Conservation (phyloP, 2,888 invertebrate species). For the Chorisops tibialis region DNA sequence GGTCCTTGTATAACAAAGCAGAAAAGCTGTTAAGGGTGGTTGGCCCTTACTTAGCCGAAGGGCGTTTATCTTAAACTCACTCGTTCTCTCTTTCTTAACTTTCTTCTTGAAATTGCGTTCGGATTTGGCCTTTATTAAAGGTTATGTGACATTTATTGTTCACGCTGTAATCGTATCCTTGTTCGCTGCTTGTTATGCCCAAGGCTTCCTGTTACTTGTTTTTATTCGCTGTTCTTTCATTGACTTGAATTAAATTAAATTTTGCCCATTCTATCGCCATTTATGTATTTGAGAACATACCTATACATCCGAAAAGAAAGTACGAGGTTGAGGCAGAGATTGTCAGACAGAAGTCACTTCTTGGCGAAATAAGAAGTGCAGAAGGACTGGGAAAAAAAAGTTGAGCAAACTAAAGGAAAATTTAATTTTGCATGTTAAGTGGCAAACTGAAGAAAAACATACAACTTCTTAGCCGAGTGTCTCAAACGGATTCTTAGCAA, state of each 20-base stretch:
- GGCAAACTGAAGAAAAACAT: constrained; percentile 15
- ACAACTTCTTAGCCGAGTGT: constrained; percentile 11
- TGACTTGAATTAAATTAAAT: constrained; percentile 31
- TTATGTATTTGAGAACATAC: neutral
- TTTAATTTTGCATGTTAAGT: constrained; percentile 33
- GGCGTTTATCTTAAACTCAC: constrained; percentile 13
- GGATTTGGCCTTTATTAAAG: constrained; percentile 47
- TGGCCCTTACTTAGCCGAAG: constrained; percentile 21
- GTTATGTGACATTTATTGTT: constrained; percentile 53
- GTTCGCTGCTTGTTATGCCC: constrained; percentile 29
- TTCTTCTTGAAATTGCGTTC: constrained; percentile 32
- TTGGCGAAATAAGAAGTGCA: neutral
- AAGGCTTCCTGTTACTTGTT: constrained; percentile 28
- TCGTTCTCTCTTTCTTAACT: neutral
- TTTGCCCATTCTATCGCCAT: constrained; percentile 5
- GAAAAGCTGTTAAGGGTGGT: constrained; percentile 17
- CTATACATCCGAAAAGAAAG: neutral
- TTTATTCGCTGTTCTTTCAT: constrained; percentile 24
- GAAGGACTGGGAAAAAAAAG: constrained; percentile 3
- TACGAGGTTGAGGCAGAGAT: neutral
- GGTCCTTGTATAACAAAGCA: neutral
- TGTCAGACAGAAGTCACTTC: constrained; percentile 15
- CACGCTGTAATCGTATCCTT: constrained; percentile 45
- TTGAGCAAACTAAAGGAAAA: constrained; percentile 15
- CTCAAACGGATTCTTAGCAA: neutral